These are phyloP conservation scores for Rhagoletis zephyria DNA, from an alignment of 1,140 invertebrate species.

Conservation along the genomic window DNA sequence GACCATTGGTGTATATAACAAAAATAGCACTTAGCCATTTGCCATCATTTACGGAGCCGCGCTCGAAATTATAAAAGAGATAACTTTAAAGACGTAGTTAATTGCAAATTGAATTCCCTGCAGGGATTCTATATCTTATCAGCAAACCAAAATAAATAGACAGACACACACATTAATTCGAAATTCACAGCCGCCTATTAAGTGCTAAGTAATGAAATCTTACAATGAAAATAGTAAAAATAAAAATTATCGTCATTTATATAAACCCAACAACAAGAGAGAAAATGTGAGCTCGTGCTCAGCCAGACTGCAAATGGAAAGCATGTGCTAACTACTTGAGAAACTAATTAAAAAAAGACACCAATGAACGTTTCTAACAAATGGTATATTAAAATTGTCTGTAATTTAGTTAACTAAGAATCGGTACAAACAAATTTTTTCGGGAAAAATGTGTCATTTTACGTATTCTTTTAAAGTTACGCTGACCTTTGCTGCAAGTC, in stretches of 20 bases:
- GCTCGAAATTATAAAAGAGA: no score
- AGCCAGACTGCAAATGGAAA: background rate
- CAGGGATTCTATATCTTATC: background rate
- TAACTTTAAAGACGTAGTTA: background rate
- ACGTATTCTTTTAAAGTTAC: background rate
- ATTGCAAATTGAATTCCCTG: background rate
- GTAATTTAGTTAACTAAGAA: background rate
- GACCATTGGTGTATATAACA: no score
- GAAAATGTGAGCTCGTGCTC: background rate
- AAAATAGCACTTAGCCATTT: no score
- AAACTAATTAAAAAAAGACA: conserved; percentile 21
- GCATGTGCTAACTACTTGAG: background rate
- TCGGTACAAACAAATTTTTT: background rate
- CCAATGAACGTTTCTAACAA: background rate
- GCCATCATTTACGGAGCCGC: no score
- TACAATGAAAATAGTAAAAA: conserved; percentile 1
- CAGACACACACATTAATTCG: background rate
- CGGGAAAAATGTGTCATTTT: background rate
- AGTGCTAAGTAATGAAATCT: conserved; percentile 23
- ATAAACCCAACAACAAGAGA: background rate
- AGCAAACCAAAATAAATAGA: conserved; percentile 3
- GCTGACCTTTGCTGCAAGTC: conserved; percentile 19
- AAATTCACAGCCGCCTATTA: conserved; percentile 18
- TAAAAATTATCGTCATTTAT: conserved; percentile 17
- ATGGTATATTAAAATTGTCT: background rate